phyloP scores from a whole-genome alignment of 2,113 vertebrate genomes.

The Actinemys pallida region DNA sequence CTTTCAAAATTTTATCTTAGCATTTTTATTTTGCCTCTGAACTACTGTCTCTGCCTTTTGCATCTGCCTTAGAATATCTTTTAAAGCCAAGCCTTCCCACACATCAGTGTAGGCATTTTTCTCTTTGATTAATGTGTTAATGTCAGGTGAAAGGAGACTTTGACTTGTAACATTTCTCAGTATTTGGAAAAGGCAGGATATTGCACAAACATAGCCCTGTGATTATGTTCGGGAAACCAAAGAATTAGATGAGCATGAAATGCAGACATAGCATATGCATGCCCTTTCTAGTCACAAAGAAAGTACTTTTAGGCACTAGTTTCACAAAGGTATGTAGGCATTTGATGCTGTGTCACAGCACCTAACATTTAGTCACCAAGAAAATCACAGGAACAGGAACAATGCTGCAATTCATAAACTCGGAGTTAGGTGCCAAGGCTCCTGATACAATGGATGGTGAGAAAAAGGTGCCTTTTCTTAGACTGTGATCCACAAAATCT shows the following conservation, averaged over 20 bases:
- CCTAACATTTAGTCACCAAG: too few species aligned
- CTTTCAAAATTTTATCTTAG: neutral
- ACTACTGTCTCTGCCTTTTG: neutral
- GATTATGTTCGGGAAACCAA: fast-evolving
- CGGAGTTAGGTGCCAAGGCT: too few species aligned
- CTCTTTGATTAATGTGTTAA: neutral
- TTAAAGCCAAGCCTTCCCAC: neutral
- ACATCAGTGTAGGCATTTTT: neutral
- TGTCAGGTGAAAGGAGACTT: fast-evolving
- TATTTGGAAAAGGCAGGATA: neutral
- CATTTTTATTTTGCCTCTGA: neutral
- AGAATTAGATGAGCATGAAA: fast-evolving
- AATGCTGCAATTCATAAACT: too few species aligned
- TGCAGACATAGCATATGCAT: neutral
- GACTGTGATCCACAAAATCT: too few species aligned
- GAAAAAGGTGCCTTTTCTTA: too few species aligned
- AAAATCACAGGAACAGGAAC: too few species aligned
- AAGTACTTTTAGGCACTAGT: too few species aligned
- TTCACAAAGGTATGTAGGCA: too few species aligned
- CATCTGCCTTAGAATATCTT: neutral
- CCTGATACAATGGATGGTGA: too few species aligned
- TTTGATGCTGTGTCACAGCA: too few species aligned
- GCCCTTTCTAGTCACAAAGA: too few species aligned
- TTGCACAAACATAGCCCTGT: neutral
- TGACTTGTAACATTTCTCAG: neutral